Base-by-base conservation (phyloP, 2,113 vertebrate species). In the Laterallus jamaicensis region DNA sequence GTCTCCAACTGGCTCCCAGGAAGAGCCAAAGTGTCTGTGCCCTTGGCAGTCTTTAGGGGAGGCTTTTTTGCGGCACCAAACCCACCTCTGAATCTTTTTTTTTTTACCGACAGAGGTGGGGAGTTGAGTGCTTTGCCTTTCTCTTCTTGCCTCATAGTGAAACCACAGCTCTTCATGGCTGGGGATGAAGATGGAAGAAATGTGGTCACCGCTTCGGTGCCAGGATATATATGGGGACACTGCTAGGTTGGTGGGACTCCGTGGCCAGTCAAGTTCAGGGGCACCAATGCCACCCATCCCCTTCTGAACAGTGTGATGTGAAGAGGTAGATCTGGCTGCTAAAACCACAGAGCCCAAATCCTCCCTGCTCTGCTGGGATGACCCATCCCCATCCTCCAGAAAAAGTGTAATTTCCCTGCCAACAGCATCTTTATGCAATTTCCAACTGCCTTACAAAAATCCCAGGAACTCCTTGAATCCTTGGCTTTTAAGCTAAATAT, bases 381-480 rank as follows among this genome's bases (percentile, higher is more conserved):
- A 62, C 86, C 63, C 80, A 79, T 79, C 88, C 77, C 83, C 49
- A 22, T 63, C 31, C 67, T 88, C 58, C 85, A 76, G 78, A 90
- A 68, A 73, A 90, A 88, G 59, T 49, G 63, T 32, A 8, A 1
- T 66, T 90, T 90, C 67, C 35, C 59, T 92, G 92, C 91, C 89
- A 96, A 6, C 91, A 88, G 54, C 21, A 25, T 32, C 86, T 86
- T 85, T 89, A 69, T 73, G 75, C 70, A 79, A 42, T 89, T 95
- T 96, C 78, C 70, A 95, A 85, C 81, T 12, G 2, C 28, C 26
- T 71, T 86, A 71, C 62, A 89, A 71, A 86, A 76, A 87, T 86
- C 74, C 47, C 47, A 92, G 87, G 70, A 96, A 88, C 78, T 92
- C 88, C 69, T 69, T 79, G 77, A 87, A 90, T 85, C 83, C n/a